Evolutionary conservation across 2,797 vertebrate species (phyloP), one percentile per base, ranked within the genome.

Genomic region (Acanthornis magna): DNA sequence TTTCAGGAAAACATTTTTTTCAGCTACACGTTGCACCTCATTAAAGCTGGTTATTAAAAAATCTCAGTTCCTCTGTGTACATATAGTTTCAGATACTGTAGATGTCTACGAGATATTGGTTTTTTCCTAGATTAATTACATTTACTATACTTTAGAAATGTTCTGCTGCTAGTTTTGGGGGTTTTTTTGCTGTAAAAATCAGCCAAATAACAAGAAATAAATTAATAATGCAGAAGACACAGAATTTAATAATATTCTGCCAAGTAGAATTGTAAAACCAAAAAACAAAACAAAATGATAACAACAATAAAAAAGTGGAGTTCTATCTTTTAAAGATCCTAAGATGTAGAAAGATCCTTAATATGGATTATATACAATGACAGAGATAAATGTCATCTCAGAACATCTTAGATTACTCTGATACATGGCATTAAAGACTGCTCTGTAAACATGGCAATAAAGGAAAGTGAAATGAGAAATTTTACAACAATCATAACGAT

Each of bases 41-140:
- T 53, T 83, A 89, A 81, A 63, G 9, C 12, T 25, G 4, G 9
- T 29, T 84, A 30, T 48, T 90, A 1, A 61, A 61, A 72, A 72
- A 68, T 50, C 32, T 78, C 34, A 29, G 8, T 58, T 84, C 25
- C 7, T 88, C 23, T 30, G 3, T 34, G 25, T 36, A n/a, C 2
- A 5, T 32, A 30, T 15, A 5, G 40, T 88, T 86, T 70, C 42
- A 74, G 26, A 63, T 48, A 38, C 5, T 48, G 19, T 16, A 63
- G 65, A 45, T 23, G 13, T 17, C 47, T 27, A 3, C 32, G 13
- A 53, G 15, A 3, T 4, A 76, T 18, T 61, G 0, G 0, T 32
- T 32, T 48, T 60, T 89, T 70, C 19, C 26, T 67, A 51, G 15
- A 42, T 51, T 55, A 73, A 27, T 66, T 54, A n/a, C 11, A 66